Base-by-base conservation (phyloP, 2,113 vertebrate genomes). In the Garra rufa region DNA sequence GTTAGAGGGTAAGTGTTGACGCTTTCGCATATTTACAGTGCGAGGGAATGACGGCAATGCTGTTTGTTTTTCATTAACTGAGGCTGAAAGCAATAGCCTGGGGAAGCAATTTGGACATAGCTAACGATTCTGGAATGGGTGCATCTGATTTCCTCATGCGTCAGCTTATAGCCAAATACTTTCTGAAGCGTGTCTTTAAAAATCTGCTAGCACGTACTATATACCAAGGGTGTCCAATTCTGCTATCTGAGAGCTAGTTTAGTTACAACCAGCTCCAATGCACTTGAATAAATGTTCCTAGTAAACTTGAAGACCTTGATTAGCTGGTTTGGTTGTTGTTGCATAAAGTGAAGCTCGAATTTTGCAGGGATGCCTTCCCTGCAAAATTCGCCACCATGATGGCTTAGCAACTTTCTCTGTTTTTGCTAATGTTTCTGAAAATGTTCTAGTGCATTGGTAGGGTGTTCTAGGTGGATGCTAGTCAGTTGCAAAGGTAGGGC, bases 1-100 rank as follows among this genome's bases (percentile, higher is more conserved):
- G 85, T 95, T 99, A 91, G 97, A 98, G 95, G 97, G 97, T 98
- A 94, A 91, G 93, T 10, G 6, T 82, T 41, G 34, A 4, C 10
- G 24, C 30, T 41, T 52, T 77, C 1, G 4, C 13, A 17, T 11
- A 71, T 70, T 52, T 38, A 14, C 30, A 21, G 28, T 30, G 26
- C 4, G 9, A 30, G 26, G 26, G 74, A 55, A 38, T 50, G 6
- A 21, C 1, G 28, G 17, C 6, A 17, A 9, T 48, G 14, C 71
- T 28, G 26, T 75, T 75, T 50, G 44, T 76, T 76, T 76, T 55
- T 76, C 48, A 76, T 76, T 57, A 76, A 76, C 19, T 14, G 30
- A n/a, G 19, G 74, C 50, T 76, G 21, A 55, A n/a, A 14, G 26
- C 73, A 48, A 48, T 38, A 76, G 75, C 75, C 30, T 24, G 28